Percentiles rank a stretch among this genome's conserved stretches.
Evolutionary conservation across 1,140 invertebrate genomes (phyloP).

Genomic region (Globodera ellingtonae): DNA sequence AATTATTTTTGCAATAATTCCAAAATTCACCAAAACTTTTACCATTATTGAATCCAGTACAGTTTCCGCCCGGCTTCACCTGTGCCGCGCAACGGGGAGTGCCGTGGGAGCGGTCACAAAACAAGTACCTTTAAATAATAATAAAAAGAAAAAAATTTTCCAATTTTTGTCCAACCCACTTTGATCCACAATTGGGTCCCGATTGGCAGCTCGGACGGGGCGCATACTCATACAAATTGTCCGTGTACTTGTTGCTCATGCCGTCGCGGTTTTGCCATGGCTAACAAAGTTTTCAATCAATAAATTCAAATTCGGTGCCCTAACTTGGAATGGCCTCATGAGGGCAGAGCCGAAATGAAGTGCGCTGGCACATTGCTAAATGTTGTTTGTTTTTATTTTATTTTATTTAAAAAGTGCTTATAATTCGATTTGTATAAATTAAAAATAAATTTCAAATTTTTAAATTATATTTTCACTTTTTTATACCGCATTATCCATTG

Average conservation of each 20-base stretch:
- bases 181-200: slow-evolving; percentile 79
- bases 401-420: too few relatives aligned
- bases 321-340: slow-evolving; percentile 61
- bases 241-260: slow-evolving; percentile 63
- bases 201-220: slow-evolving; percentile 71
- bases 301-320: slow-evolving; percentile 1
- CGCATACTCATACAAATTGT: slow-evolving; percentile 60
- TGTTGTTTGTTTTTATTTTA: neutral
- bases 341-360: slow-evolving; percentile 61
- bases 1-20: neutral
- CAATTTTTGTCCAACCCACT: slow-evolving; percentile 6
- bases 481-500: slow-evolving; percentile 18
- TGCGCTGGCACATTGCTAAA: slow-evolving; percentile 53
- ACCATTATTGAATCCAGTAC: slow-evolving; percentile 19
- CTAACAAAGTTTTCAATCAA: slow-evolving; percentile 29
- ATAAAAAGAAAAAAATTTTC: neutral
- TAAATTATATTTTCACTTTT: too few relatives aligned
- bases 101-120: slow-evolving; percentile 58
- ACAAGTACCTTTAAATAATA: slow-evolving; percentile 47
- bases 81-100: slow-evolving; percentile 57
- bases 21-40: too few relatives aligned
- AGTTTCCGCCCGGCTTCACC: slow-evolving; percentile 47
- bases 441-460: too few relatives aligned
- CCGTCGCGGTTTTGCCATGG: slow-evolving; percentile 41
- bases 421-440: too few relatives aligned